Conservation (phyloP, 2,888 invertebrate genomes). For the Drosophila demipolita region DNA sequence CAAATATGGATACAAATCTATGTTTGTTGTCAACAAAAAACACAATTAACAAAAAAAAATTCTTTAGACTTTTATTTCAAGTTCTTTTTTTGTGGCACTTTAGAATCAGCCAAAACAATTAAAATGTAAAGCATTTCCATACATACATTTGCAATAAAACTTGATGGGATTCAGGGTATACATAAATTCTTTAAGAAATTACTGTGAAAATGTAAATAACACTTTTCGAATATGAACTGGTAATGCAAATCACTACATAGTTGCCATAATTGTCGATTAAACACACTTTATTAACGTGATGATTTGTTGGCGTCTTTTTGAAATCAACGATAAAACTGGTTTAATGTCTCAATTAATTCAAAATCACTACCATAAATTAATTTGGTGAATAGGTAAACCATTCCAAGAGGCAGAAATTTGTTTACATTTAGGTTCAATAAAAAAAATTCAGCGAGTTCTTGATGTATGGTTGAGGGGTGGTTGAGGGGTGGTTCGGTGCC, state of each 20-base stretch:
- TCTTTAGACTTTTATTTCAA: not conserved
- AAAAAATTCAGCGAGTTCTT: too few relatives aligned
- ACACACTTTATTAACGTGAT: constrained; percentile 49
- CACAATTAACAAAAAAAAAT: not conserved
- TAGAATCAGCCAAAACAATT: not conserved
- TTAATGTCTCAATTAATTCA: constrained; percentile 77
- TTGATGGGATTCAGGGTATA: not conserved
- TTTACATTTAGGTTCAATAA: constrained; percentile 47
- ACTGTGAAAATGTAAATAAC: not conserved
- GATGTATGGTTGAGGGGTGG: not conserved
- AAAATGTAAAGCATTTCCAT: not conserved
- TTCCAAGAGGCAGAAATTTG: constrained; percentile 50
- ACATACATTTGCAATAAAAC: not conserved
- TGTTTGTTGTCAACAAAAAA: not conserved
- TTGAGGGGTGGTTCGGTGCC: not conserved
- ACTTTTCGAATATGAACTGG: not conserved
- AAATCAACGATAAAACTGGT: constrained; percentile 55
- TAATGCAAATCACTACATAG: constrained; percentile 48
- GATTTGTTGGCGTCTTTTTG: constrained; percentile 51
- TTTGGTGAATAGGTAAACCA: constrained; percentile 19
- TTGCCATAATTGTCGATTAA: constrained; percentile 26
- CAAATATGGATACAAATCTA: not conserved
- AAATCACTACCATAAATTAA: constrained; percentile 56
- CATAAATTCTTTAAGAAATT: not conserved
- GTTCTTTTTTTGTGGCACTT: not conserved